Percentiles rank a stretch among this genome's conserved stretches.
phyloP scores from a whole-genome alignment of 2,797 vertebrate genomes.

The Anomalospiza imberbis region DNA sequence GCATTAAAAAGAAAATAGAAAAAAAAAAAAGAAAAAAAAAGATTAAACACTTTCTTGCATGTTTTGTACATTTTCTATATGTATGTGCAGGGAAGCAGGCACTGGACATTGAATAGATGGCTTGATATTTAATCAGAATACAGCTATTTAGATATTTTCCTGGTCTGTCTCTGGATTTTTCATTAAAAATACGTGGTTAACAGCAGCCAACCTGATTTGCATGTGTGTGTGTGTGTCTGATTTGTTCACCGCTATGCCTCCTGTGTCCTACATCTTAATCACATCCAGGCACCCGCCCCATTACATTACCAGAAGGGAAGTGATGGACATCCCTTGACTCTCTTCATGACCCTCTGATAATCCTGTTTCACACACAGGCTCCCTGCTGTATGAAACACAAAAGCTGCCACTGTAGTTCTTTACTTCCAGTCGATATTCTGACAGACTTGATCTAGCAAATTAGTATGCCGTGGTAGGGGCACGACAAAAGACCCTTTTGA shows the following conservation, averaged over 20 bases:
- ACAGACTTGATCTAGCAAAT: constrained; percentile 99
- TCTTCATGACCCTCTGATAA: constrained; percentile 97
- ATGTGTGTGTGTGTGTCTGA: constrained; percentile 80
- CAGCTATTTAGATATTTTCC: constrained; percentile 75
- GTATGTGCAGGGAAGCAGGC: neutral
- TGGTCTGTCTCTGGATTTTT: constrained; percentile 70
- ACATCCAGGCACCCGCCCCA: constrained; percentile 84
- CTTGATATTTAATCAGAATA: constrained; percentile 64
- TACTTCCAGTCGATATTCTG: constrained; percentile 94
- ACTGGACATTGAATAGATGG: neutral
- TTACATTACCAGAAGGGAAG: constrained; percentile 87
- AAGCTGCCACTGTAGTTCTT: constrained; percentile 88
- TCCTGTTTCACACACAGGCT: constrained; percentile 98
- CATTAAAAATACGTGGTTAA: constrained; percentile 78
- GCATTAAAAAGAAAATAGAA: neutral
- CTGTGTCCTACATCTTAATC: constrained; percentile 93
- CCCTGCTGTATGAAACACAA: constrained; percentile 93
- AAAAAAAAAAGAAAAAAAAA: neutral
- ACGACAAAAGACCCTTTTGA: constrained; percentile 96
- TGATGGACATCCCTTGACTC: constrained; percentile 96
- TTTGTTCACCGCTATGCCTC: constrained; percentile 79
- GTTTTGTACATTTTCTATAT: constrained; percentile 1
- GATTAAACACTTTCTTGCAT: neutral
- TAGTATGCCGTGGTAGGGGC: constrained; percentile 97
- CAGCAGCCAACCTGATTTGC: constrained; percentile 80